Evolutionary conservation across 2,113 vertebrate genomes (phyloP).

Genomic region (Otolemur garnettii): DNA sequence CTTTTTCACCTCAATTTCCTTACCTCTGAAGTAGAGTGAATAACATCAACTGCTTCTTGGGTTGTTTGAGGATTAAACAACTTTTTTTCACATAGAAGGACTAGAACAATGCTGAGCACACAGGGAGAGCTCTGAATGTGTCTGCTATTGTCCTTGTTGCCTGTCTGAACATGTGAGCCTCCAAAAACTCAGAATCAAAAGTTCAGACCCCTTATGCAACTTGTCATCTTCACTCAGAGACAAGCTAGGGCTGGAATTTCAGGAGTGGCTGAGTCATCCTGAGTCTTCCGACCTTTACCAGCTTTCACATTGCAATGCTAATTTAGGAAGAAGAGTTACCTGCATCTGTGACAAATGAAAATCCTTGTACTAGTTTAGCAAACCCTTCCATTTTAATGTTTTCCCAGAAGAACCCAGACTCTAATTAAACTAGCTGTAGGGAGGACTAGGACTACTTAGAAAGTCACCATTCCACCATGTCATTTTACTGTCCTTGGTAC

Average conservation of each 20-base stretch:
- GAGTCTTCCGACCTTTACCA: neutral
- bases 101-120: neutral
- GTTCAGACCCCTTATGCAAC: neutral
- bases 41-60: constrained; percentile 10
- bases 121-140: neutral
- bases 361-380: neutral
- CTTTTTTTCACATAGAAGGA: constrained; percentile 34
- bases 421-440: neutral
- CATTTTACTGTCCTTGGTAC: neutral
- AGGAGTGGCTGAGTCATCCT: neutral
- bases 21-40: neutral
- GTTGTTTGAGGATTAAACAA: neutral
- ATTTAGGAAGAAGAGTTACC: neutral
- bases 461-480: neutral
- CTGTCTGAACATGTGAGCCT: constrained; percentile 19
- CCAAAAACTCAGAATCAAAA: neutral
- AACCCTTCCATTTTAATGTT: neutral
- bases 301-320: neutral
- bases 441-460: neutral
- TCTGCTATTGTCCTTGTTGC: neutral
- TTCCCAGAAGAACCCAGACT: neutral
- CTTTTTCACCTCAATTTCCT: neutral
- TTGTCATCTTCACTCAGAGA: neutral
- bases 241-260: neutral
- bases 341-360: neutral